Percentiles rank a stretch among this genome's conserved stretches.
Conservation (phyloP, 2,113 vertebrate species). For the Alectura lathami region DNA sequence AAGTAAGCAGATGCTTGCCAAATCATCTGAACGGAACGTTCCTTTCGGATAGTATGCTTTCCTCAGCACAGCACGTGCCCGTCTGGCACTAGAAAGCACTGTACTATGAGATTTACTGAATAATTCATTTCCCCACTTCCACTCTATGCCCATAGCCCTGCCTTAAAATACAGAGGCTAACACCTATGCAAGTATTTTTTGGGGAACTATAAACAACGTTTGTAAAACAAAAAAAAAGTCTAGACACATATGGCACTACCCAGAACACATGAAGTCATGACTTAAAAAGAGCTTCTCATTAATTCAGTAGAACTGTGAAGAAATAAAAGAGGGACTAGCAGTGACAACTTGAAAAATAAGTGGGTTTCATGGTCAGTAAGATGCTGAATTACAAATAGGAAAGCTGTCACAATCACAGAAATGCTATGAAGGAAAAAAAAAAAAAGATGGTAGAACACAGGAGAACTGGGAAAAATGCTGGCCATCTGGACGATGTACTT, state of each 20-base stretch:
- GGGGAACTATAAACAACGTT: background rate
- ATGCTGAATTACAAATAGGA: background rate
- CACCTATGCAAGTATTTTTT: background rate
- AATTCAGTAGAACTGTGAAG: background rate
- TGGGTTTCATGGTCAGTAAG: background rate
- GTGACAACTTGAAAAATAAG: background rate
- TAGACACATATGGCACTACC: background rate
- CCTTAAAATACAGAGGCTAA: background rate
- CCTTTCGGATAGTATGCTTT: background rate
- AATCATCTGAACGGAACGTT: background rate
- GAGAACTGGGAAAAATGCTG: background rate
- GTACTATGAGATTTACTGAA: background rate
- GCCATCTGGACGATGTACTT: background rate
- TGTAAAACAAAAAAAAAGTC: background rate
- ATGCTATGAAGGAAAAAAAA: background rate
- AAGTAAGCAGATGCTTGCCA: background rate
- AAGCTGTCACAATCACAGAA: background rate
- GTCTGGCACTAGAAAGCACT: background rate
- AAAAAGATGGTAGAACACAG: background rate
- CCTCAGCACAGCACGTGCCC: background rate
- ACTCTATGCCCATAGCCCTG: background rate
- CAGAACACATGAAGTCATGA: background rate
- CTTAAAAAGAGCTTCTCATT: background rate
- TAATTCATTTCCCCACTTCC: constrained; percentile 3
- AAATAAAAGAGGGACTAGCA: background rate